Evolutionary conservation across 2,113 vertebrate species (phyloP).

Genomic region (Cyanistes caeruleus): DNA sequence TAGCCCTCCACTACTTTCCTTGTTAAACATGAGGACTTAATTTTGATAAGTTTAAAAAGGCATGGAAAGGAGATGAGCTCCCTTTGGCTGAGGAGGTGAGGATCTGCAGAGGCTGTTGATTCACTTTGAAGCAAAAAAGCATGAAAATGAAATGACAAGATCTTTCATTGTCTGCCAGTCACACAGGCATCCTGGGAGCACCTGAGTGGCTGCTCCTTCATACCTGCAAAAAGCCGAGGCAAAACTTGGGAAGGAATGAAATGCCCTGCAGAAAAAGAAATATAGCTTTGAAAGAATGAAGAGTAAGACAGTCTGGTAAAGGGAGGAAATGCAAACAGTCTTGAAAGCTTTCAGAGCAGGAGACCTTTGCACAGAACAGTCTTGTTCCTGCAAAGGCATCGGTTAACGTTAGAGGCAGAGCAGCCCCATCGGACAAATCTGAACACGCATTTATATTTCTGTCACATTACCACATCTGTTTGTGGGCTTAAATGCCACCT

Average conservation of each 20-base stretch:
- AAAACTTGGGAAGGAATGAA: not conserved
- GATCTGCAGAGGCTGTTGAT: constrained; percentile 24
- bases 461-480: not conserved
- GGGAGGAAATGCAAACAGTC: not conserved
- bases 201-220: not conserved
- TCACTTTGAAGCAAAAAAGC: constrained; percentile 32
- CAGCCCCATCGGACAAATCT: not conserved
- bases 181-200: not conserved
- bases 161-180: not conserved
- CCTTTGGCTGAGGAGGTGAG: not conserved
- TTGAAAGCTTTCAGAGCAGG: not conserved
- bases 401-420: not conserved
- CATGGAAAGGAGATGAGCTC: not conserved
- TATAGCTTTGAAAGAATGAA: not conserved
- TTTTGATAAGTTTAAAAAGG: constrained; percentile 17
- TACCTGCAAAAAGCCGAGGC: fast-evolving
- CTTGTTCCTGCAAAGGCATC: not conserved
- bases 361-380: not conserved
- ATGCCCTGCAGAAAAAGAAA: not conserved
- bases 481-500: not conserved
- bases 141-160: not conserved
- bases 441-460: not conserved
- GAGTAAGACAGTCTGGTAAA: not conserved
- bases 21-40: not conserved
- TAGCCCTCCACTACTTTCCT: not conserved